A percentile compares a stretch with the other conserved stretches of the same genome.
phyloP scores from a whole-genome alignment of 1,140 invertebrate species.

The Zaprionus inermis region DNA sequence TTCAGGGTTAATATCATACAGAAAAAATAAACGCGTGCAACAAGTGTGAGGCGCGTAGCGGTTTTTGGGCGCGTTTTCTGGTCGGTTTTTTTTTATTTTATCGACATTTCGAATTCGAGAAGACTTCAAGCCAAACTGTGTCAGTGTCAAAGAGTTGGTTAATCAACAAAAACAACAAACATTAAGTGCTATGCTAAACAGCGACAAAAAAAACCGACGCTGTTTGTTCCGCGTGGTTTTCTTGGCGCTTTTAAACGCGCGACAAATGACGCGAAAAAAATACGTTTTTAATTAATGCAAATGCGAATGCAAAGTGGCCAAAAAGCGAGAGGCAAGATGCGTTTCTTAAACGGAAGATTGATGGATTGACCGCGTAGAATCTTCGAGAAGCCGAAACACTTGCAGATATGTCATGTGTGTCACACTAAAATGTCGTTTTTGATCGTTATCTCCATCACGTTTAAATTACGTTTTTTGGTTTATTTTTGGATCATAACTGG shows the following conservation, averaged over 20 bases:
- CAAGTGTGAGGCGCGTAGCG: constrained; percentile 3
- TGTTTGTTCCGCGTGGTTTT: constrained; percentile 45
- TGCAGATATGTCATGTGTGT: not conserved
- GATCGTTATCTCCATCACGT: not conserved
- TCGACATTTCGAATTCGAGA: constrained; percentile 44
- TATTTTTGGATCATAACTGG: not conserved
- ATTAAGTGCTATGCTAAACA: constrained; percentile 72
- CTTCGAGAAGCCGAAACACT: constrained; percentile 1
- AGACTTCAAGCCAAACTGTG: constrained; percentile 53
- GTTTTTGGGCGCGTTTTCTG: constrained; percentile 25
- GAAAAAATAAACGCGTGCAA: constrained; percentile 11
- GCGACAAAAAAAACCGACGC: constrained; percentile 51
- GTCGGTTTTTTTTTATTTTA: constrained; percentile 15
- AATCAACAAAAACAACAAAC: constrained; percentile 45
- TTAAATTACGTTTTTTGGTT: not conserved
- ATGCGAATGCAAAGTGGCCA: constrained; percentile 21
- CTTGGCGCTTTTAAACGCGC: constrained; percentile 22
- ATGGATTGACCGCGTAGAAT: not conserved
- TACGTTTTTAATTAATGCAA: constrained; percentile 55
- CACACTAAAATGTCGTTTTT: not conserved
- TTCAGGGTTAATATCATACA: constrained; percentile 51
- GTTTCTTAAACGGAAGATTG: constrained; percentile 12
- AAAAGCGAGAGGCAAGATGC: constrained; percentile 21
- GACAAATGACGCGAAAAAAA: constrained; percentile 12
- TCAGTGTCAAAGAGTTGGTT: constrained; percentile 58